Percentiles rank a stretch among this genome's conserved stretches.
Conservation (phyloP, 2,888 invertebrate genomes). For the Atethmia centrago region DNA sequence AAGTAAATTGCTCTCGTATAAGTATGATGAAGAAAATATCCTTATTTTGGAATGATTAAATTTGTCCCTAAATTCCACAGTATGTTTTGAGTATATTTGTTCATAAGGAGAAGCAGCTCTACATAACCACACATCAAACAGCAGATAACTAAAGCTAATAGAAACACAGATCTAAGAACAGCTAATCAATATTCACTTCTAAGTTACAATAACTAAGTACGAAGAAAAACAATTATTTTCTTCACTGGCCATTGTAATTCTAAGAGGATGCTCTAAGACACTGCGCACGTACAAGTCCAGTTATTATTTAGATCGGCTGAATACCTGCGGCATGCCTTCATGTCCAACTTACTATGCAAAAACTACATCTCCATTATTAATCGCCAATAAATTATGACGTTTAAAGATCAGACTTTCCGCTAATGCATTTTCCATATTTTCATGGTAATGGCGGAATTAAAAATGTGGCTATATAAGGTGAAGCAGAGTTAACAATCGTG, state of each 20-base stretch:
- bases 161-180: slow-evolving; percentile 45
- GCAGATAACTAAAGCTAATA: slow-evolving; percentile 27
- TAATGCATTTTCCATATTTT: slow-evolving; percentile 56
- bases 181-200: slow-evolving; percentile 48
- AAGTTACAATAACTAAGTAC: slow-evolving; percentile 57
- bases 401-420: slow-evolving; percentile 53
- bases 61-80: neutral
- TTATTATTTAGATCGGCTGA: slow-evolving; percentile 58
- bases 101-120: neutral
- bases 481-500: slow-evolving; percentile 2
- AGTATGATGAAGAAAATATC: neutral
- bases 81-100: neutral
- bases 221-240: slow-evolving; percentile 63
- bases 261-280: slow-evolving; percentile 39
- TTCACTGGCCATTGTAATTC: slow-evolving; percentile 54
- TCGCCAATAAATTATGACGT: slow-evolving; percentile 51
- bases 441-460: slow-evolving; percentile 51
- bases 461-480: slow-evolving; percentile 28
- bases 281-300: slow-evolving; percentile 52
- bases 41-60: neutral
- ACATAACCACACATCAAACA: neutral
- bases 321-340: slow-evolving; percentile 48
- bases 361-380: slow-evolving; percentile 55
- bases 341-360: slow-evolving; percentile 46
- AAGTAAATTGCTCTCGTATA: neutral